Base-by-base conservation (phyloP, 2,113 vertebrate genomes). In the Plotosus lineatus region DNA sequence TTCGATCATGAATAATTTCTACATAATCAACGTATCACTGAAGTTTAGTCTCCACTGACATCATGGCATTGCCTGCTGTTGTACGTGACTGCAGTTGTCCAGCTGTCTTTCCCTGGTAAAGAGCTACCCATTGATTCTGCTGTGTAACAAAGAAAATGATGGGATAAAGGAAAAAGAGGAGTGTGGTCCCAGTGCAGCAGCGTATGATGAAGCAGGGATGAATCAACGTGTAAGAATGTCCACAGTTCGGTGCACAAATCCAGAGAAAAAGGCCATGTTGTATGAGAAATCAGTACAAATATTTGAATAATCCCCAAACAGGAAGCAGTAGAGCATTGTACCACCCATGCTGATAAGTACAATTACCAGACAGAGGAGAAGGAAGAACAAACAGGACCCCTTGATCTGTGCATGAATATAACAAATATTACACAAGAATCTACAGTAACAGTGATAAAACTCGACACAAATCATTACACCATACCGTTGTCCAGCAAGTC, bases 261-360 rank as follows among this genome's bases (percentile, higher is more conserved):
- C 91, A 65, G 94, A 91, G 86, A 96, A 99, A 88, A 97, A 97
- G 90, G 97, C 94, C 86, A 96, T 38, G 78, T 98, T 98, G 81
- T 88, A 87, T 42, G 96, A 92, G 91, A 99, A 99, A 69, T 99
- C 96, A 5, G 88, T 93, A 89, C 98, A 99, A 60, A 98, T 94
- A 68, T 93, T 95, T 42, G 97, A 96, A 88, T 95, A 93, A 60
- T 92, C 89, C 87, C 95, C 94, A 72, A 93, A 96, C 83, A 99
- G 91, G 63, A 94, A 92, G 89, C 98, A 99, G 92, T 98, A 99
- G 77, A 99, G 72, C 0, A 97, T 96, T 7, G 97, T 99, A 79
- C 98, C 96, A 14, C 95, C 96, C 9, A 98, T 85, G 80, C 97
- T 99, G 44, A 99, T 94, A 91, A 97, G 94, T 89, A 98, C 96